Evolutionary conservation across 2,113 vertebrate species (phyloP), one percentile per base, ranked within the genome.

Genomic region (Paracanthobrama guichenoti): DNA sequence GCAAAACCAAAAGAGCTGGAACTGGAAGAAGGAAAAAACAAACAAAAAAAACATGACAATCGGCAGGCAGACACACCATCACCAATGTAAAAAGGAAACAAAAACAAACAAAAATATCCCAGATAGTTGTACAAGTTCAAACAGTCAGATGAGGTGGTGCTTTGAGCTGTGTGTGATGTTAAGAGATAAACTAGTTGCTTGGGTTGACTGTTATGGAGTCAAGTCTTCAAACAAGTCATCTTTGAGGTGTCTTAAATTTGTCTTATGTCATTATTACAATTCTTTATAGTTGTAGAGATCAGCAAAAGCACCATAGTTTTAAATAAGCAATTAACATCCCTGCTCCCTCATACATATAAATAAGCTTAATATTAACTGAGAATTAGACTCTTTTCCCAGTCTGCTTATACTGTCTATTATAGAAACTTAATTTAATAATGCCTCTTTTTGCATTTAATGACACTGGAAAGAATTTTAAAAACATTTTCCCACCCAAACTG

Each of bases 31-130:
- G 35, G 3, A 28, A 75, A 59, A 75, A 50, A 12, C n/a, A 46
- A 53, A n/a, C 20, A 59, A 16, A 59, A 76, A 72, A 24, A 67
- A 62, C 74, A 5, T 86, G 88, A 87, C 93, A 96, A 96, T 94
- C 92, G 88, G 94, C 95, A 84, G 88, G 92, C 94, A 90, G 90
- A 93, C 94, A 90, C 90, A 91, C 95, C 95, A 95, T 94, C 95
- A 96, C 93, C 90, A 89, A 88, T 39, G 69, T 82, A 46, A 85
- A 76, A 83, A 88, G 88, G 82, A 89, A 90, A 83, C 44, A 71
- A 64, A 24, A 80, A 53, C 1, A 35, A 60, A 48, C 12, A 39
- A 39, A 48, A 24, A 28, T 26, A 78, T n/a, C 31, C 53, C 31
- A 78, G 2, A n/a, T 59, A 46, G 71, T 46, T 48, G 44, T 24